Conservation (phyloP, 1,140 invertebrate species). For the Bursaphelenchus mucronatus region DNA sequence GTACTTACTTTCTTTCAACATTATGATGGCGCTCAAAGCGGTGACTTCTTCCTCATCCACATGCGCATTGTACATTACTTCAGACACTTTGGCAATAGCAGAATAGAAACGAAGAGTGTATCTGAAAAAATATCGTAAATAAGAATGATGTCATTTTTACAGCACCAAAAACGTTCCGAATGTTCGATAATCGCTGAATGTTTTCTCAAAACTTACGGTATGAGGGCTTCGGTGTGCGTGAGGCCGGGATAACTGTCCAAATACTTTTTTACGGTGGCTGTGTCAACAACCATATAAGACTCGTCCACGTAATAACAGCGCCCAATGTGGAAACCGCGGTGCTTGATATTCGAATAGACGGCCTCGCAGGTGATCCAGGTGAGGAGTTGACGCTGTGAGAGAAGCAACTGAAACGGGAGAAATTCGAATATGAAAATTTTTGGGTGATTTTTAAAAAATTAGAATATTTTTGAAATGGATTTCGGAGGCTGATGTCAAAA, state of each 20-base stretch:
- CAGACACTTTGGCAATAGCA: no score
- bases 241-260: background rate
- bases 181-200: background rate
- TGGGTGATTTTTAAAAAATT: no score
- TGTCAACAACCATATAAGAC: constrained; percentile 11
- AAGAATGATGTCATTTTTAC: background rate
- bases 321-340: background rate
- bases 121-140: constrained; percentile 9
- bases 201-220: background rate
- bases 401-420: no score
- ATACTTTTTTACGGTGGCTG: background rate
- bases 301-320: constrained; percentile 12
- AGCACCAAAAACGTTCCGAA: background rate
- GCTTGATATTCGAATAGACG: constrained; percentile 7
- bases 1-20: no score
- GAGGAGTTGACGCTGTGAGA: background rate
- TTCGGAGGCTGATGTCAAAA: no score
- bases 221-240: background rate
- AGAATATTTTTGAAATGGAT: no score
- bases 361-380: constrained; percentile 15
- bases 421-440: no score
- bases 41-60: no score
- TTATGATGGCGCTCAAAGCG: no score
- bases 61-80: no score
- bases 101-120: background rate